Evolutionary conservation across 2,888 invertebrate genomes (phyloP).

Genomic region (Eubasilissa splendida): DNA sequence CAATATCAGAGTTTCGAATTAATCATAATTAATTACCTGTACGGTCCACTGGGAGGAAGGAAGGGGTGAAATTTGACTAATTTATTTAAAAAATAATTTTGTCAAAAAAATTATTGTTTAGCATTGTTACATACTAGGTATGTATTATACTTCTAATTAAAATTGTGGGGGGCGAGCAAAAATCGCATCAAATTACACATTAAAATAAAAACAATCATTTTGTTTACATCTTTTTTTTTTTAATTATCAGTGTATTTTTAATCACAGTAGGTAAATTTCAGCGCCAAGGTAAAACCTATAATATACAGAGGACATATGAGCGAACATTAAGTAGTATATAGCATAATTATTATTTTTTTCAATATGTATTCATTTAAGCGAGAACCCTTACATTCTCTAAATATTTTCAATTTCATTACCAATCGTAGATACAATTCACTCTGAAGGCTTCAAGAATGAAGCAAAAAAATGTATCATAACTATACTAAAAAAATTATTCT

Average conservation of each 20-base stretch:
- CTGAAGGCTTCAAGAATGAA: constrained; percentile 33
- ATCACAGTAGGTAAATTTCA: constrained; percentile 59
- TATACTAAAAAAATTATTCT: constrained; percentile 6
- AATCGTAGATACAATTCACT: constrained; percentile 43
- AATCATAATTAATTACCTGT: too few relatives aligned
- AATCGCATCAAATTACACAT: not conserved
- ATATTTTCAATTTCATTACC: constrained; percentile 24
- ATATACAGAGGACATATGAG: constrained; percentile 49
- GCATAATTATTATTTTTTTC: constrained; percentile 31
- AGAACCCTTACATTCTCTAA: not conserved
- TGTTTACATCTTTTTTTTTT: constrained; percentile 40
- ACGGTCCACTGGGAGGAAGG: too few relatives aligned
- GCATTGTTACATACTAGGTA: too few relatives aligned
- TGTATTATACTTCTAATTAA: too few relatives aligned
- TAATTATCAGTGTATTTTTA: constrained; percentile 57
- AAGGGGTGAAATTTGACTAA: too few relatives aligned
- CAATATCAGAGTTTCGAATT: too few relatives aligned
- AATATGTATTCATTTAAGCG: constrained; percentile 34
- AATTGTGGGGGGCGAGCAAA: not conserved
- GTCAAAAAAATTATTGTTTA: too few relatives aligned
- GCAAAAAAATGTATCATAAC: constrained; percentile 11
- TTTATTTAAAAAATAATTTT: too few relatives aligned
- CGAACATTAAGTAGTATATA: constrained; percentile 38
- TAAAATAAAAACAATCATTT: not conserved
- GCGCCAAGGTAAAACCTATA: constrained; percentile 56